A percentile compares a stretch with the other conserved stretches of the same genome.
Conservation (phyloP, 2,797 vertebrate genomes). For the Myotis myotis region DNA sequence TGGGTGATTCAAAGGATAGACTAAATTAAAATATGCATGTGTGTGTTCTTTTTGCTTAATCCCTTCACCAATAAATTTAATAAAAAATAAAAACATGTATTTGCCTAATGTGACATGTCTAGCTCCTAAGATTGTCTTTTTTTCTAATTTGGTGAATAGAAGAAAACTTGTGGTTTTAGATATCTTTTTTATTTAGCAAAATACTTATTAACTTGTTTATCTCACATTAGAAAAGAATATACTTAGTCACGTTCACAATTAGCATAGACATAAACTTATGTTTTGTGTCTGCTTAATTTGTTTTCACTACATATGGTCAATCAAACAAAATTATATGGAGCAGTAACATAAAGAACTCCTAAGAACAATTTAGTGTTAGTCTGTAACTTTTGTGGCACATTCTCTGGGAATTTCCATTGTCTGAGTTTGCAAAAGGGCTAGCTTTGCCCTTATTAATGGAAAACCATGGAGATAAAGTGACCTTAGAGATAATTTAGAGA, state of each 20-base stretch:
- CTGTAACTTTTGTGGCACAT: slow-evolving; percentile 41
- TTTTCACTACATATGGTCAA: background rate
- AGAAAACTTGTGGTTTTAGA: background rate
- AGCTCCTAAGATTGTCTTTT: background rate
- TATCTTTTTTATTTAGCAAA: slow-evolving; percentile 37
- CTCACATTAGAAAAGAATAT: slow-evolving; percentile 35
- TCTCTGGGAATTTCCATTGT: slow-evolving; percentile 43
- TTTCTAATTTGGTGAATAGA: background rate
- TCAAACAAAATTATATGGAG: slow-evolving; percentile 26
- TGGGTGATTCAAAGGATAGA: slow-evolving; percentile 38
- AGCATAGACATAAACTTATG: background rate
- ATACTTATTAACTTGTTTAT: slow-evolving; percentile 24
- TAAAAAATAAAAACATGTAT: background rate
- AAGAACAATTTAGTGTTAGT: background rate
- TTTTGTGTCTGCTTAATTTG: slow-evolving; percentile 30
- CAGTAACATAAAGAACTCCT: background rate
- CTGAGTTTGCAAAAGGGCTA: slow-evolving; percentile 21
- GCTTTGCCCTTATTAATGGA: slow-evolving; percentile 15
- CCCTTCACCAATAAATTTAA: background rate
- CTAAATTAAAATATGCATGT: background rate
- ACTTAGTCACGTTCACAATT: slow-evolving; percentile 18
- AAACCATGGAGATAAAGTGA: slow-evolving; percentile 48
- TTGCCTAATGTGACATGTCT: slow-evolving; percentile 25
- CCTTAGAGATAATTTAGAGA: slow-evolving; percentile 2
- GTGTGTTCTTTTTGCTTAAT: background rate